Base-by-base conservation (phyloP, 2,113 vertebrate species). In the Labrus mixtus region DNA sequence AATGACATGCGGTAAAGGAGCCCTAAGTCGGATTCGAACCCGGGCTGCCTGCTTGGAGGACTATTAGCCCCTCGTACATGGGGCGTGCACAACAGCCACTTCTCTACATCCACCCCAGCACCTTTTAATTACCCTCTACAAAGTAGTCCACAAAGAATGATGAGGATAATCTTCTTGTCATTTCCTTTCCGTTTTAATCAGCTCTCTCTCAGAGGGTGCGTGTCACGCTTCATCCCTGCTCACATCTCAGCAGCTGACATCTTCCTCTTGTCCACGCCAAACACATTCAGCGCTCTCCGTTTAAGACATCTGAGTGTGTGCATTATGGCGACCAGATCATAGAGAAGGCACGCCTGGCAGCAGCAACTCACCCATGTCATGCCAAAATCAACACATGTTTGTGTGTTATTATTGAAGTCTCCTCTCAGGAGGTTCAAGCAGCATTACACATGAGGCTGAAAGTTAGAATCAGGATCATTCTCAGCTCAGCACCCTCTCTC, bases 361-460 rank as follows among this genome's bases (percentile, higher is more conserved):
- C 16, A n/a, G 10, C n/a, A 48, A 19, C 72, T 53, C 8, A 6
- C 13, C 29, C 22, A 1, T 23, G 10, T 79, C 43, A 74, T 46
- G 57, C 48, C 81, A 53, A 29, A 58, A 59, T 22, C 22, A 68
- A 51, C 53, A 50, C 60, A 46, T 65, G 76, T 53, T 59, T 68
- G 12, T 41, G 9, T 15, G 6, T 70, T 71, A 60, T 63, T 61
- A 61, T 7, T 68, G 20, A 51, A 62, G 53, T 61, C 50, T 59
- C 39, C 22, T 33, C 29, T 46, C 11, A 25, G 23, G 50, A 56
- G 53, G 20, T 10, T 29, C 29, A 13, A 9, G 6, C 39, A 4
- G 36, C 41, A 39, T 23, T 20, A 54, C 43, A 62, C 62, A 33
- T n/a, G 54, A 48, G 45, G 57, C 22, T 33, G 61, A 1, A 36